phyloP scores from a whole-genome alignment of 1,140 invertebrate species.

The Macrocentrus cingulum region DNA sequence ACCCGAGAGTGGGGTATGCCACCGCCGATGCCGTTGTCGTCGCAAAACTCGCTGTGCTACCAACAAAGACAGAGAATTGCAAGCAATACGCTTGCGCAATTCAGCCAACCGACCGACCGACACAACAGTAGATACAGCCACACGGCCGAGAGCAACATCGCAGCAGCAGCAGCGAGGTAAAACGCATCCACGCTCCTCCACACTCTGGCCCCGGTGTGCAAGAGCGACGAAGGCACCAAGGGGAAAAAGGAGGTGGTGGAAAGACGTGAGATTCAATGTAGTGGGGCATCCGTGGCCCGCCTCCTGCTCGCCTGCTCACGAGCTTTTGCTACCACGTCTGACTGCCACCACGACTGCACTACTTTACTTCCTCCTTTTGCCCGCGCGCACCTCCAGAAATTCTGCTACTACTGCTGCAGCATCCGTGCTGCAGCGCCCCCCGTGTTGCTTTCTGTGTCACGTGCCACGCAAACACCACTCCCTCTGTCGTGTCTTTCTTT shows the following conservation, averaged over 20 bases:
- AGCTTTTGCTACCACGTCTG: slow-evolving; percentile 33
- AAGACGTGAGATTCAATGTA: slow-evolving; percentile 8
- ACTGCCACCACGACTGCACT: slow-evolving; percentile 34
- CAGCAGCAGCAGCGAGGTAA: neutral
- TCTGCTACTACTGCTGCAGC: slow-evolving; percentile 7
- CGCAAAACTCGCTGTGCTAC: neutral
- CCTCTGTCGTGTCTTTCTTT: too few species aligned
- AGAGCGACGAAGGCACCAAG: slow-evolving; percentile 4
- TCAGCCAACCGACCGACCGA: neutral
- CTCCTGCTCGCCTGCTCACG: slow-evolving; percentile 35
- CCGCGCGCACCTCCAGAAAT: neutral
- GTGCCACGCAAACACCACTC: too few species aligned
- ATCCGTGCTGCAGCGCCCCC: neutral
- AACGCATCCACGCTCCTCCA: neutral
- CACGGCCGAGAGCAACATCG: slow-evolving; percentile 12
- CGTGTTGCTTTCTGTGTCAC: neutral
- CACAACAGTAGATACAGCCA: neutral
- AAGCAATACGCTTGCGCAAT: slow-evolving; percentile 12
- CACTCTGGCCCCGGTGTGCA: neutral
- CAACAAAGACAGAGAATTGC: neutral
- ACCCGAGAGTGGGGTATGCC: slow-evolving; percentile 18
- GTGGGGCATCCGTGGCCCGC: slow-evolving; percentile 26
- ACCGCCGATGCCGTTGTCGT: slow-evolving; percentile 32
- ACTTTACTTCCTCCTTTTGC: slow-evolving; percentile 20
- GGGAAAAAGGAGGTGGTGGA: slow-evolving; percentile 5